Evolutionary conservation across 2,888 invertebrate genomes (phyloP), one percentile per base, ranked within the genome.

Genomic region (Diabrotica balteata): DNA sequence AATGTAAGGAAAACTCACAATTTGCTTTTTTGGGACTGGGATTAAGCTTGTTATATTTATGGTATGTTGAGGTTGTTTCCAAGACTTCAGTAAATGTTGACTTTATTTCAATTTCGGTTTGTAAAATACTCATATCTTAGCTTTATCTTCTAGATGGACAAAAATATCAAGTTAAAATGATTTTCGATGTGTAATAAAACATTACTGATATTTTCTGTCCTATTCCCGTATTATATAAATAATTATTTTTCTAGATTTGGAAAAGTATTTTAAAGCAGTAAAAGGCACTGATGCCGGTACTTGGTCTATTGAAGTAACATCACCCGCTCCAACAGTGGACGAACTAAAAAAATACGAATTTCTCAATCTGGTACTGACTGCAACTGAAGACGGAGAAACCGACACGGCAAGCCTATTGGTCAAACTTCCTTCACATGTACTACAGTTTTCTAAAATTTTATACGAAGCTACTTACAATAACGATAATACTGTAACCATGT

Each of bases 281-380:
- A 62, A 58, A 9, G 61, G 62, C 10, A 8, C 32, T 8, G 55
- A 66, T 46, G 17, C 17, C 2, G 51, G 47, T 17, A 59, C 64
- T 45, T 74, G 66, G 55, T 47, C 47, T 50, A 55, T 77, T 50
- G 57, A 57, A 10, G 63, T 32, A 32, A 5, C 32, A 2, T 4
- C 32, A 4, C 32, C 32, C 32, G 32, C 63, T 47, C 55, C 76
- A 22, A 57, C 66, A 8, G 54, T 50, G n/a, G 17, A 52, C 4
- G 69, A 72, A 65, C 66, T 75, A 50, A 69, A 72, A 55, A 55
- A 61, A 8, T 55, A 71, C 8, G 61, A 53, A 0, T 71, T 71
- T 59, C 66, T 75, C 60, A 54, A 68, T 17, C 45, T 77, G 7
- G 70, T 63, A 44, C 8, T 76, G n/a, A 54, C 53, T 52, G 77